Evolutionary conservation across 2,888 invertebrate genomes (phyloP), one percentile per base, ranked within the genome.

Genomic region (Coecobrya sp.): DNA sequence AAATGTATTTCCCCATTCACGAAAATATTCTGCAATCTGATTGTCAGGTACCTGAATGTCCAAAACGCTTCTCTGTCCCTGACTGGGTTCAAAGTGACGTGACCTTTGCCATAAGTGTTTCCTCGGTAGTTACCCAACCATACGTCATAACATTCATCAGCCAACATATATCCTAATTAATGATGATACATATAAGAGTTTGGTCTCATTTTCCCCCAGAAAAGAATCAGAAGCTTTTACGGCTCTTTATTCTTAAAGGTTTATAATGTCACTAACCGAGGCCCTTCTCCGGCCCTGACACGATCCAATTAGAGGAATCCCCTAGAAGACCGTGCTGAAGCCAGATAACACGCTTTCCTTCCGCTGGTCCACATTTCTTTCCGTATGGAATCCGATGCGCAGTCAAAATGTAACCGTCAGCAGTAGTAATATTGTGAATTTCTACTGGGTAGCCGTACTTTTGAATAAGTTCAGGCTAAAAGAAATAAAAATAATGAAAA

Each of bases 321-420:
- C 95, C 95, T 16, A 96, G 94, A 1, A 96, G 95, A 1, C 96
- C 96, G 92, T 98, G 98, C 95, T 98, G 98, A 55, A 98, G 95
- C 93, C 98, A 96, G 7, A 95, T 95, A 0, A 95, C 95, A 19
- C 92, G 55, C 62, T 93, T 93, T 2, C 87, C 89, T 36, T 59
- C 86, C 4, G 59, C 92, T 19, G 93, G 85, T 16, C 91, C 92
- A 13, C 92, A 95, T 94, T 62, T 88, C 49, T 86, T 89, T 22
- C 92, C 88, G 16, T 49, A 86, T 36, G 93, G 93, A 62, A 93
- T 92, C 42, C 93, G 59, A 22, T 93, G 73, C 1, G 88, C 11
- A 79, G 65, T 30, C 19, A 93, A 45, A 76, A 93, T 93, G 86
- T 91, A 91, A 1, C 91, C 93, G 62, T 93, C 92, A n/a, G 62